Percentiles rank a stretch among this genome's conserved stretches.
These are phyloP conservation scores for Anguilla rostrata DNA, from an alignment of 2,113 vertebrate species.

Conservation along the genomic window DNA sequence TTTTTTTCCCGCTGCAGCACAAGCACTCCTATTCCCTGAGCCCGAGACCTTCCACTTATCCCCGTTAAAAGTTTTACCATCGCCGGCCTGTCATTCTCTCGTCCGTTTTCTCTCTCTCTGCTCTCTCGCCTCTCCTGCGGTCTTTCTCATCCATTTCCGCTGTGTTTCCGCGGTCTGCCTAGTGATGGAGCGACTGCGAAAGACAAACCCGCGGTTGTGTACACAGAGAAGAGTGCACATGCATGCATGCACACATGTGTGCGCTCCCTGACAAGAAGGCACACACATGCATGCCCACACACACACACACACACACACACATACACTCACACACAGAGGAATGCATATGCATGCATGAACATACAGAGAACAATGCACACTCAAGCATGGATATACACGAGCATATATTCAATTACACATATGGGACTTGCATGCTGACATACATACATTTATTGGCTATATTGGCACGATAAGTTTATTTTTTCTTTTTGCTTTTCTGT, in stretches of 20 bases:
- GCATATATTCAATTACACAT: too few species aligned
- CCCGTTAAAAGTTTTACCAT: constrained; percentile 51
- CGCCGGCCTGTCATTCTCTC: constrained; percentile 19
- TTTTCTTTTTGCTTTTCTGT: too few species aligned
- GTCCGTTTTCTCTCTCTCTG: constrained; percentile 3
- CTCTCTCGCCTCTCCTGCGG: constrained; percentile 10
- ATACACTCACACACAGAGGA: neutral
- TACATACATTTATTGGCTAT: too few species aligned
- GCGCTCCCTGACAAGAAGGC: too few species aligned
- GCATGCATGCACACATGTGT: neutral
- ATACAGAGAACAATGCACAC: neutral
- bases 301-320: neutral
- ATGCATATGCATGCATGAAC: neutral
- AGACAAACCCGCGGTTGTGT: too few species aligned
- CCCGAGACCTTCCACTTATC: constrained; percentile 41
- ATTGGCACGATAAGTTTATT: too few species aligned
- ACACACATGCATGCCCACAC: neutral
- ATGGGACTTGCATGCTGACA: too few species aligned
- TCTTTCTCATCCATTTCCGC: neutral
- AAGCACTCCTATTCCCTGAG: constrained; percentile 14
- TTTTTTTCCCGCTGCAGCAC: neutral
- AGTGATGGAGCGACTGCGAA: constrained; percentile 27
- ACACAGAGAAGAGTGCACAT: neutral
- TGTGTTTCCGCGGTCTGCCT: constrained; percentile 37
- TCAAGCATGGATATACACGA: neutral